These are phyloP conservation scores for Papilio machaon DNA, from an alignment of 1,140 invertebrate species.

Conservation along the genomic window DNA sequence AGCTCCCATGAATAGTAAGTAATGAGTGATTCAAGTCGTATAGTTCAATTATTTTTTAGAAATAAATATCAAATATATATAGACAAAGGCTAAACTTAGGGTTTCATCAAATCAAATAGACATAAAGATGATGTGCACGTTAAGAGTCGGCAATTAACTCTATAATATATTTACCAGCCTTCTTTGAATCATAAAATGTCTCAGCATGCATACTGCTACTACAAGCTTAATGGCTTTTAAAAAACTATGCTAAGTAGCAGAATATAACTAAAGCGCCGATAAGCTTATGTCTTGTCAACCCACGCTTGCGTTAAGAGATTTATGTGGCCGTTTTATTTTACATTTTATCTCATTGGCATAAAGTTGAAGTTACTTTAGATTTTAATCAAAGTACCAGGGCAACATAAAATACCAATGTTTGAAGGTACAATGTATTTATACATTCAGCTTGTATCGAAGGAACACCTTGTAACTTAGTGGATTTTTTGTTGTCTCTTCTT, in stretches of 20 bases:
- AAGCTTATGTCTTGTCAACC: conserved; percentile 74
- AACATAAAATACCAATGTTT: conserved; percentile 50
- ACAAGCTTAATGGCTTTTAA: conserved; percentile 75
- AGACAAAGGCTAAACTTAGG: too few species aligned
- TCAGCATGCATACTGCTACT: conserved; percentile 60
- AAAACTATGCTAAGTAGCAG: conserved; percentile 78
- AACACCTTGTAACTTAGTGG: not conserved
- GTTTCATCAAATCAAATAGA: too few species aligned
- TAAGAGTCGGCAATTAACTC: too few species aligned
- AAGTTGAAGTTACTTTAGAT: conserved; percentile 39
- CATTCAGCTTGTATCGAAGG: not conserved
- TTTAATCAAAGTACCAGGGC: not conserved
- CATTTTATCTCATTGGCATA: conserved; percentile 43
- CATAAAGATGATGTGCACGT: too few species aligned
- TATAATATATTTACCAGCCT: not conserved
- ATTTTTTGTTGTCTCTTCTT: not conserved
- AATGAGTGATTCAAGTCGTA: too few species aligned
- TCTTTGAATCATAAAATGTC: not conserved
- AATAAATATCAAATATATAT: too few species aligned
- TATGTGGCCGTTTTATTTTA: conserved; percentile 38
- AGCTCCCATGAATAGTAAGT: not conserved
- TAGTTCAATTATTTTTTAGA: too few species aligned
- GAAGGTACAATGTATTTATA: conserved; percentile 37
- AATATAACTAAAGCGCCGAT: conserved; percentile 76
- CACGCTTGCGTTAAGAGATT: conserved; percentile 60